A percentile compares a stretch with the other conserved stretches of the same genome.
phyloP scores from a whole-genome alignment of 2,113 vertebrate species.

The Symphodus melops region DNA sequence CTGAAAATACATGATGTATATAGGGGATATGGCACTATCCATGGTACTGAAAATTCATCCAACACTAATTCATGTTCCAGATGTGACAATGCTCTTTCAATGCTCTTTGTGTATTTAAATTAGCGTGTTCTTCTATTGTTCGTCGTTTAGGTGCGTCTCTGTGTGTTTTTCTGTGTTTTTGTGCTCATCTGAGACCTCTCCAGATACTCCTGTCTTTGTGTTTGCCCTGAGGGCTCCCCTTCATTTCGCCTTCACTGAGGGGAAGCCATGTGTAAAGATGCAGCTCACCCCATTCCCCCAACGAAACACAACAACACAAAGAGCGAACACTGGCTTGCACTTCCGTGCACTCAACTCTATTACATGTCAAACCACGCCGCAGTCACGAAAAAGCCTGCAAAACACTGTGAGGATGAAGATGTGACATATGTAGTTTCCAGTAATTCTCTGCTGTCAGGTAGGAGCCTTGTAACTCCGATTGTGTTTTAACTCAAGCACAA shows the following conservation, averaged over 20 bases:
- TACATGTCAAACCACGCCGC: slow-evolving; percentile 47
- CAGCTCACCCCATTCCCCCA: slow-evolving; percentile 51
- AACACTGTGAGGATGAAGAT: slow-evolving; percentile 38
- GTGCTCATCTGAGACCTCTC: slow-evolving; percentile 50
- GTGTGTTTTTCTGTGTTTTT: slow-evolving; percentile 24
- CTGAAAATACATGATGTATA: no score
- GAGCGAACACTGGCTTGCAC: slow-evolving; percentile 56
- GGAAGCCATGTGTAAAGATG: slow-evolving; percentile 69
- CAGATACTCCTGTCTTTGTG: slow-evolving; percentile 64
- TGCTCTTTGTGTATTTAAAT: not conserved
- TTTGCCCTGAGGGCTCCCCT: slow-evolving; percentile 70
- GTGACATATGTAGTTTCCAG: slow-evolving; percentile 48
- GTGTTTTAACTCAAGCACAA: slow-evolving; percentile 14
- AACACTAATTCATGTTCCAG: not conserved
- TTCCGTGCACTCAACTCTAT: slow-evolving; percentile 30
- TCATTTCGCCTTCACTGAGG: slow-evolving; percentile 67
- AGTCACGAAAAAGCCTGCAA: slow-evolving; percentile 30
- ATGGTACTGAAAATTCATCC: slow-evolving; percentile 51
- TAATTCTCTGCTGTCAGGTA: slow-evolving; percentile 40
- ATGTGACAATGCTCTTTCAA: not conserved
- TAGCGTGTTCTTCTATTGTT: slow-evolving; percentile 16
- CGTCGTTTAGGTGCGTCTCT: slow-evolving; percentile 29
- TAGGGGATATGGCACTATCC: slow-evolving; percentile 23
- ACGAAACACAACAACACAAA: slow-evolving; percentile 51
- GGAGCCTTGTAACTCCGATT: slow-evolving; percentile 28